A percentile compares a stretch with the other conserved stretches of the same genome.
Conservation (phyloP, 2,797 vertebrate genomes). For the Trichosurus vulpecula region DNA sequence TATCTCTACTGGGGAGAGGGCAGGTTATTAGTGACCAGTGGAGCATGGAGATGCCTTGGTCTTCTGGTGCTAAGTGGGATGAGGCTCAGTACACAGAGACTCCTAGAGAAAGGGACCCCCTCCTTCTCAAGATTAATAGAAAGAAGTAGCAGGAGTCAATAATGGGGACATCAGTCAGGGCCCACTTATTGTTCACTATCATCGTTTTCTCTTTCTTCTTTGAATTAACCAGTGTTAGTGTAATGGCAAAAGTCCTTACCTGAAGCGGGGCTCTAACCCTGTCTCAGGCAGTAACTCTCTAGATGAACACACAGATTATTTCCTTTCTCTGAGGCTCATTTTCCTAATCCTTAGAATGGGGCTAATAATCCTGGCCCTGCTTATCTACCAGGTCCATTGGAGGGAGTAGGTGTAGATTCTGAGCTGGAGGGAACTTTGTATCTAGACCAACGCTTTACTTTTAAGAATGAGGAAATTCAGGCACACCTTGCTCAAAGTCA, state of each 20-base stretch:
- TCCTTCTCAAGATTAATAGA: neutral
- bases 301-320: neutral
- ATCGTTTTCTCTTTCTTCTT: neutral
- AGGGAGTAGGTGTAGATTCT: neutral
- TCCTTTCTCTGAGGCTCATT: neutral
- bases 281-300: neutral
- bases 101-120: neutral
- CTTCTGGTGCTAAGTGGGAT: neutral
- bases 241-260: neutral
- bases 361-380: neutral
- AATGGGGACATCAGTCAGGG: neutral
- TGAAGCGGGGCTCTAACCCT: neutral
- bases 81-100: neutral
- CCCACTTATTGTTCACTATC: neutral
- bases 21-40: neutral
- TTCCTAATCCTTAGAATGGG: neutral
- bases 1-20: neutral
- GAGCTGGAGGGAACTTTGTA: neutral
- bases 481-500: neutral
- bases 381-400: neutral
- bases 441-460: neutral
- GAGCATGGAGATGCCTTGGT: neutral
- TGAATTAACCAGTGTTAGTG: neutral
- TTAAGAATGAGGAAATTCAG: neutral
- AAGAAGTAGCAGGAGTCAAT: neutral